Percentiles rank a stretch among this genome's conserved stretches.
These are phyloP conservation scores for Mycetomoellerius zeteki DNA, from an alignment of 1,140 invertebrate genomes.

Conservation along the genomic window DNA sequence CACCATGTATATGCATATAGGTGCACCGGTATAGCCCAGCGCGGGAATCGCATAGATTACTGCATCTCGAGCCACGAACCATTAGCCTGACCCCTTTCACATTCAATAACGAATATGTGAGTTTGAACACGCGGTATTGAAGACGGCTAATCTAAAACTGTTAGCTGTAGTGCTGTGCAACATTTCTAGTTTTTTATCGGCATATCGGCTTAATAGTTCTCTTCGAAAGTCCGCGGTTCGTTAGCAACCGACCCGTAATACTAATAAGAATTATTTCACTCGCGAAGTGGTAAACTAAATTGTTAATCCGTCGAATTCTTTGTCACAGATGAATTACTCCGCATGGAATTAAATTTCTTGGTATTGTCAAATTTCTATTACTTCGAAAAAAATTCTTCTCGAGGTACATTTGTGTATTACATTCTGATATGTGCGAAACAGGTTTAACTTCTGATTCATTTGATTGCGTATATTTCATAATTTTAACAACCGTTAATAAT, in stretches of 20 bases:
- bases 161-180: background rate
- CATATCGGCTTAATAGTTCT: conserved; percentile 19
- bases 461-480: conserved; percentile 2
- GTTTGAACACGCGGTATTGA: conserved; percentile 47
- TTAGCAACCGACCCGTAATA: conserved; percentile 24
- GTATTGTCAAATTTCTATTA: background rate
- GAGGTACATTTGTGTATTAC: too few species aligned
- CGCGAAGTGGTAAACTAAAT: conserved; percentile 14
- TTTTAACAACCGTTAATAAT: conserved; percentile 7
- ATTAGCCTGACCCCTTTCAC: conserved; percentile 76
- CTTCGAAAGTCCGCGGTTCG: conserved; percentile 4
- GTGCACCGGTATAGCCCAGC: conserved; percentile 26
- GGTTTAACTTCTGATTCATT: background rate
- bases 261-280: conserved; percentile 31
- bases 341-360: background rate
- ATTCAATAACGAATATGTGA: conserved; percentile 66
- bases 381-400: background rate
- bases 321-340: background rate
- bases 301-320: conserved; percentile 13
- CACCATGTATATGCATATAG: conserved; percentile 5
- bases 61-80: conserved; percentile 74
- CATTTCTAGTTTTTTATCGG: conserved; percentile 29
- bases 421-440: background rate
- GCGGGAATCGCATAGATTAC: conserved; percentile 76
- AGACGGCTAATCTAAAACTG: conserved; percentile 50